Evolutionary conservation across 2,113 vertebrate species (phyloP).

Genomic region (Dasyornis broadbenti): DNA sequence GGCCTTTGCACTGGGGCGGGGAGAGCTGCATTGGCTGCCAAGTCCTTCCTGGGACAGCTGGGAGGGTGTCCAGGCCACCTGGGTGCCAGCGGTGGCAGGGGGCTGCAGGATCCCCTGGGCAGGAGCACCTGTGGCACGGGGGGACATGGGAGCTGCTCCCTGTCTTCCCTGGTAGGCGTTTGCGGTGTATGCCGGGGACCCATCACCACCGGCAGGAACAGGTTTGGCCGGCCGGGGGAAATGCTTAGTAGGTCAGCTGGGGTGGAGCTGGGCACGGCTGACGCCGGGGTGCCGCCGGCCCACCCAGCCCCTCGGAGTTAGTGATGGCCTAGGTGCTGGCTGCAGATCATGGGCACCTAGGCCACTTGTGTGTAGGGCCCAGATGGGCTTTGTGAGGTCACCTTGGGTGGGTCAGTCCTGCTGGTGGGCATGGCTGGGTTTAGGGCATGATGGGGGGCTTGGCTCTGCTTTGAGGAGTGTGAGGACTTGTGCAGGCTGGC

Average conservation of each 20-base stretch:
- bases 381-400: rapidly evolving
- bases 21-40: not conserved
- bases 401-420: not conserved
- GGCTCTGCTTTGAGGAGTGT: rapidly evolving
- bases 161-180: not conserved
- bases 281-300: not conserved
- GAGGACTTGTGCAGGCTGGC: not conserved
- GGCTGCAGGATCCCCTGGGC: rapidly evolving
- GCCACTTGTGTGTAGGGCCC: not conserved
- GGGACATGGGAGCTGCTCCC: not conserved
- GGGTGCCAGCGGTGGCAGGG: rapidly evolving
- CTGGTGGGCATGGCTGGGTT: not conserved
- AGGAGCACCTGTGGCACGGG: rapidly evolving
- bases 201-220: not conserved
- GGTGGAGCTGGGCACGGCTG: slow-evolving; percentile 20
- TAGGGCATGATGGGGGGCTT: rapidly evolving
- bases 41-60: not conserved
- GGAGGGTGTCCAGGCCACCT: not conserved
- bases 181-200: not conserved
- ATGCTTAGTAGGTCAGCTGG: slow-evolving; percentile 32
- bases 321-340: not conserved
- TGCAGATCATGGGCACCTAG: not conserved
- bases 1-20: slow-evolving; percentile 48
- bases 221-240: slow-evolving; percentile 41
- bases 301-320: not conserved